Evolutionary conservation across 1,140 invertebrate species (phyloP).

Genomic region (Aphelinus atriplicis): DNA sequence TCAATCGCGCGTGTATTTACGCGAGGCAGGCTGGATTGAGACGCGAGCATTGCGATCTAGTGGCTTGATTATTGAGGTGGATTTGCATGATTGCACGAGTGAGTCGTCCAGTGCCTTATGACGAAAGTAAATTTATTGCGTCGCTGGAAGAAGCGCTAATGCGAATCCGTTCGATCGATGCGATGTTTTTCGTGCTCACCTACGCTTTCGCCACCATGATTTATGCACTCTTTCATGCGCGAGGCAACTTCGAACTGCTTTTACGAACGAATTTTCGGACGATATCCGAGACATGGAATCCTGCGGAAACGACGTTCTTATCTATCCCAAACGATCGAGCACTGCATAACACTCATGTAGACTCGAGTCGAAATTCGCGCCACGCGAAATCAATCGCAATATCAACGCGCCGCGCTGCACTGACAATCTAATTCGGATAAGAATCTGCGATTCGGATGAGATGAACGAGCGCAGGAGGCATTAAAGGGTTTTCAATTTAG

Average conservation of each 20-base stretch:
- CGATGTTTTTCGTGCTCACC: background rate
- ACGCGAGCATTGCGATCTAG: background rate
- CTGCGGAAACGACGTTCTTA: too few species aligned
- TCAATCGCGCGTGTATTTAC: conserved; percentile 6
- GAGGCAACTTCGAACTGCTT: background rate
- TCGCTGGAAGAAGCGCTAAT: background rate
- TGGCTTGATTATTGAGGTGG: background rate
- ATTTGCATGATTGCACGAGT: conserved; percentile 5
- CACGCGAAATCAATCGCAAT: too few species aligned
- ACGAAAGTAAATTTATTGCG: background rate
- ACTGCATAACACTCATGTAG: too few species aligned
- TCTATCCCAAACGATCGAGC: too few species aligned
- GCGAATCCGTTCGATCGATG: background rate
- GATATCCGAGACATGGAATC: too few species aligned
- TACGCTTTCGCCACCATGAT: background rate
- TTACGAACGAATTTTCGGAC: too few species aligned
- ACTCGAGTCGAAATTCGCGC: too few species aligned
- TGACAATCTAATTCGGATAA: too few species aligned
- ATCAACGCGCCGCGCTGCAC: too few species aligned
- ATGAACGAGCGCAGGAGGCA: too few species aligned
- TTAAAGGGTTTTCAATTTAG: too few species aligned
- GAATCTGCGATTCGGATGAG: too few species aligned
- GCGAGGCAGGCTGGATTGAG: background rate
- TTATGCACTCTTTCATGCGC: background rate
- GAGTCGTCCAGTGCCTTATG: background rate